These are phyloP conservation scores for Aselliscus stoliczkanus DNA, from an alignment of 2,797 vertebrate species.

Conservation along the genomic window DNA sequence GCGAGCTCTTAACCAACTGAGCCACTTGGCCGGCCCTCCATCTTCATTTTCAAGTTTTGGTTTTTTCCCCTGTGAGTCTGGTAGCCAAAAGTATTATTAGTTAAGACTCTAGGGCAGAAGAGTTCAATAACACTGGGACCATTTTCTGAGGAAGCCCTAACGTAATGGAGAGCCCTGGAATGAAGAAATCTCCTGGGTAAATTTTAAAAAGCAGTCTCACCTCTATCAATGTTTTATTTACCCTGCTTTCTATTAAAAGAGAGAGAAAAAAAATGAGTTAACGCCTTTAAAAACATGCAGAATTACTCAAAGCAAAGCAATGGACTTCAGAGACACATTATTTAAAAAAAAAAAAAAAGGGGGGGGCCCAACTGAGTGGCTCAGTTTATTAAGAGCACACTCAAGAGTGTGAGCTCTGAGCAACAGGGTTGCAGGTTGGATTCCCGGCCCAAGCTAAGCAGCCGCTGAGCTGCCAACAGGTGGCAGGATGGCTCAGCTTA, in stretches of 20 bases:
- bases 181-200: neutral
- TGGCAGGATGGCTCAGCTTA: too few species aligned
- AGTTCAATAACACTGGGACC: neutral
- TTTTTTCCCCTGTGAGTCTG: neutral
- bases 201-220: neutral
- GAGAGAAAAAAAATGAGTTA: neutral
- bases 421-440: too few species aligned
- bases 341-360: neutral
- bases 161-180: neutral
- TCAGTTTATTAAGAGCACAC: too few species aligned
- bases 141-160: neutral
- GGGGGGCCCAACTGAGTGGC: too few species aligned
- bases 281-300: neutral
- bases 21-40: too few species aligned
- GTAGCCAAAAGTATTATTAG: neutral
- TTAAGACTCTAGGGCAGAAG: neutral
- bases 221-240: neutral
- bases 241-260: neutral
- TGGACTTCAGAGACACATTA: neutral
- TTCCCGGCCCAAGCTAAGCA: too few species aligned
- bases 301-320: constrained; percentile 23
- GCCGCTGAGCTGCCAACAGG: too few species aligned
- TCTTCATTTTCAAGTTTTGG: too few species aligned
- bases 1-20: too few species aligned
- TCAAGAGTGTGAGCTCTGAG: too few species aligned